Conservation (phyloP, 2,888 invertebrate genomes). For the Eupithecia exiguata region DNA sequence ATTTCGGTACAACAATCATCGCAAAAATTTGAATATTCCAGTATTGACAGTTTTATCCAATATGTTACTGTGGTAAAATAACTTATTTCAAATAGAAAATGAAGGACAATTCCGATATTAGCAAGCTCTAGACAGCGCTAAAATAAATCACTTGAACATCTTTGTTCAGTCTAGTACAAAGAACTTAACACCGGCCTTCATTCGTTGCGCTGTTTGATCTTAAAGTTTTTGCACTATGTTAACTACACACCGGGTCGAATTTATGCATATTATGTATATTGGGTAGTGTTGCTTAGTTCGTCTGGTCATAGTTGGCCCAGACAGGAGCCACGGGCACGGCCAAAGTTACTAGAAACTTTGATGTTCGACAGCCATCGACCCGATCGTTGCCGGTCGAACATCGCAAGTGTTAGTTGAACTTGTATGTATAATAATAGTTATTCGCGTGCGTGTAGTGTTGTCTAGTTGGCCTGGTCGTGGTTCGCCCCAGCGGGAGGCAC, state of each 20-base stretch:
- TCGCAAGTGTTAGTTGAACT: slow-evolving; percentile 46
- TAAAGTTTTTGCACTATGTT: neutral
- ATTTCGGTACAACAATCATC: neutral
- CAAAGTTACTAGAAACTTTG: slow-evolving; percentile 54
- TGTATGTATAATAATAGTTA: neutral
- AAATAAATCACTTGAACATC: neutral
- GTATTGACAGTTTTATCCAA: neutral
- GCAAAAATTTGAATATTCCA: neutral
- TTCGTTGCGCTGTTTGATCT: neutral
- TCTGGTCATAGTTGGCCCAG: slow-evolving; percentile 29
- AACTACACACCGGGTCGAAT: neutral
- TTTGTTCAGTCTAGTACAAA: neutral
- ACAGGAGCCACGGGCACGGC: slow-evolving; percentile 70
- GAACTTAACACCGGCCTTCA: neutral
- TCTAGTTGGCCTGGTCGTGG: slow-evolving; percentile 32
- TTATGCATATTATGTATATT: neutral
- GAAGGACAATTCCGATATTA: neutral
- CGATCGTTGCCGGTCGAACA: neutral
- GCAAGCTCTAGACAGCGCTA: neutral
- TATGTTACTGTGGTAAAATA: neutral
- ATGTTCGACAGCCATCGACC: slow-evolving; percentile 35
- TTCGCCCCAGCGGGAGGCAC: slow-evolving; percentile 57
- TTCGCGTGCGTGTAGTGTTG: neutral
- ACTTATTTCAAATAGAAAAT: neutral
- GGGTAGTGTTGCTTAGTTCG: neutral